Evolutionary conservation across 53 echinoderm and acorn worm species (phyloP).

Genomic region (Echinarachnius parma): DNA sequence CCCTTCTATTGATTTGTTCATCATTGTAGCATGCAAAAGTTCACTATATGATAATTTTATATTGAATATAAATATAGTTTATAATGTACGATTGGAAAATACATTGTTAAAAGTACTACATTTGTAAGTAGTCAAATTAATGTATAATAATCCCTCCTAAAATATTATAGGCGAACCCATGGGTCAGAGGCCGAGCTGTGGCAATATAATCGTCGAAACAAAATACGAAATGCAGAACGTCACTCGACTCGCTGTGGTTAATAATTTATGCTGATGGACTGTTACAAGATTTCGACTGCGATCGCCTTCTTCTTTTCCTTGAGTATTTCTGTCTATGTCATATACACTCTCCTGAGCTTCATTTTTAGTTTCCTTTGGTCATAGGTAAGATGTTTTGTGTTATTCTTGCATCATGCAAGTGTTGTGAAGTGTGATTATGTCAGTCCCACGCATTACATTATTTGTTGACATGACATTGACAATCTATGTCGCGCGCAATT

Average conservation of each 20-base stretch:
- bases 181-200: conserved; percentile 18
- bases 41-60: no score
- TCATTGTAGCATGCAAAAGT: no score
- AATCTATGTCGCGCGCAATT: no score
- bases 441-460: conserved; percentile 30
- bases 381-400: background rate
- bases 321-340: conserved; percentile 4
- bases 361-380: conserved; percentile 5
- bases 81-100: no score
- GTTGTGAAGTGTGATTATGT: background rate
- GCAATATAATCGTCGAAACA: no score
- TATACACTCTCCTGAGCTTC: conserved; percentile 2
- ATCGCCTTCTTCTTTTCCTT: conserved; percentile 61
- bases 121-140: no score
- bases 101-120: no score
- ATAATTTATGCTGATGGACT: conserved; percentile 71
- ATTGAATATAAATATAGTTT: no score
- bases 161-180: conserved; percentile 6
- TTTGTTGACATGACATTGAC: no score
- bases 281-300: conserved; percentile 76
- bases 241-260: background rate
- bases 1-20: no score
- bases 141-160: background rate
- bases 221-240: conserved; percentile 7
- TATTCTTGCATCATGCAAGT: background rate